Percentiles rank a stretch among this genome's conserved stretches.
phyloP scores from a whole-genome alignment of 2,113 vertebrate species.

The Typhlomys cinereus region DNA sequence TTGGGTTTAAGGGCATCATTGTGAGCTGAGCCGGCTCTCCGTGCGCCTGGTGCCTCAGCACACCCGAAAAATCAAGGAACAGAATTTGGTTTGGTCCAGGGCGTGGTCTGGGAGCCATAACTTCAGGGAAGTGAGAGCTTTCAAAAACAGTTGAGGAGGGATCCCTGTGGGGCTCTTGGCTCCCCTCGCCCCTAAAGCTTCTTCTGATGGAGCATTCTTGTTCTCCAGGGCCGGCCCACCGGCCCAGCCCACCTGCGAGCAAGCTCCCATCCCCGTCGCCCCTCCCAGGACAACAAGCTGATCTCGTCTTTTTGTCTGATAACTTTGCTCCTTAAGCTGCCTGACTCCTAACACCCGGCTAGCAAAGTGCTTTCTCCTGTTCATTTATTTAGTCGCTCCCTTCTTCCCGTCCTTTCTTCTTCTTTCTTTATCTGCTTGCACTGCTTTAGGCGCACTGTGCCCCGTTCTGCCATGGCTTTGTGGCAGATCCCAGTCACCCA shows the following conservation, averaged over 20 bases:
- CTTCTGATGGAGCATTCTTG: not conserved
- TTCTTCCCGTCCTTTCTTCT: not conserved
- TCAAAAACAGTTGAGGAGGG: not conserved
- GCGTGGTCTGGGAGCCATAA: not conserved
- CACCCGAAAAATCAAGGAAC: not conserved
- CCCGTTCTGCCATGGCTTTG: not conserved
- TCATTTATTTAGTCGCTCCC: too few relatives aligned
- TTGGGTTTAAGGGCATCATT: not conserved
- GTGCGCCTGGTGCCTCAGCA: not conserved
- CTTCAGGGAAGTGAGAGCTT: not conserved
- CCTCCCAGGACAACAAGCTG: not conserved
- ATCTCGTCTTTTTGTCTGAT: not conserved
- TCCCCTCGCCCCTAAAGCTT: not conserved
- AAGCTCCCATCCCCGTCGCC: not conserved
- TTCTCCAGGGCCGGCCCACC: not conserved
- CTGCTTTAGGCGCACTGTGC: accelerated
- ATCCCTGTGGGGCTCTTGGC: not conserved
- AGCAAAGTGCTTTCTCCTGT: not conserved
- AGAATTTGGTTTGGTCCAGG: not conserved
- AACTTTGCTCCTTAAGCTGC: not conserved
- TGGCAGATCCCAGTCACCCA: not conserved
- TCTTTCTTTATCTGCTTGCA: not conserved
- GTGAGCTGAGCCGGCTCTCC: not conserved
- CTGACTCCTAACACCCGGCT: not conserved
- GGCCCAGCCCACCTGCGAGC: not conserved